Evolutionary conservation across 2,113 vertebrate species (phyloP).

Genomic region (Sylvietta virens): DNA sequence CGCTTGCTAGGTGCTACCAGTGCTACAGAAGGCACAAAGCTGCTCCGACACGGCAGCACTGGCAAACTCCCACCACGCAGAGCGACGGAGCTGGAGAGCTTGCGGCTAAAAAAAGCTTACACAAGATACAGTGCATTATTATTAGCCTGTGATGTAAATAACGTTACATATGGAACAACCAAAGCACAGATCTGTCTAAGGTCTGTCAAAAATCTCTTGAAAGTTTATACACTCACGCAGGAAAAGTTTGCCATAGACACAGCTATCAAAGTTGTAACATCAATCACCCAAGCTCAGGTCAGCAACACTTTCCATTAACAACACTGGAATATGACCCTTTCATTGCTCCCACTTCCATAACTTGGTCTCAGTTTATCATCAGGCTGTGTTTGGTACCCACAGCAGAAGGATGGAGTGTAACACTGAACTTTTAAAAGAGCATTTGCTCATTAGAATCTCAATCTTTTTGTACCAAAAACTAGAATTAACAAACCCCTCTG

Average conservation of each 20-base stretch:
- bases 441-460: neutral
- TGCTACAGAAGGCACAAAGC: neutral
- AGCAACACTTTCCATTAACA: neutral
- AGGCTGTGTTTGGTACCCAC: neutral
- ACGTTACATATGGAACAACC: neutral
- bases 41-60: fast-evolving
- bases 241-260: neutral
- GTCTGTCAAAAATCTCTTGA: neutral
- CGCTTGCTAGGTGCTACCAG: neutral
- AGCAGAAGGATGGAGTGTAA: neutral
- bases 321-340: neutral
- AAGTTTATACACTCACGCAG: neutral
- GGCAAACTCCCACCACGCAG: neutral
- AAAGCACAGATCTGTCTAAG: neutral
- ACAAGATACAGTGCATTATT: neutral
- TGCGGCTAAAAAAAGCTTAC: neutral
- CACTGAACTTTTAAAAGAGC: neutral
- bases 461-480: neutral
- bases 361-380: neutral
- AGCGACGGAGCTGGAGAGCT: neutral
- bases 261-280: neutral
- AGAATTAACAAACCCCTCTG: neutral
- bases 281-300: neutral
- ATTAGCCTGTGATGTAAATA: neutral
- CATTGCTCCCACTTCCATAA: neutral